Evolutionary conservation across 2,797 vertebrate genomes (phyloP).

Genomic region (Anomalospiza imberbis): DNA sequence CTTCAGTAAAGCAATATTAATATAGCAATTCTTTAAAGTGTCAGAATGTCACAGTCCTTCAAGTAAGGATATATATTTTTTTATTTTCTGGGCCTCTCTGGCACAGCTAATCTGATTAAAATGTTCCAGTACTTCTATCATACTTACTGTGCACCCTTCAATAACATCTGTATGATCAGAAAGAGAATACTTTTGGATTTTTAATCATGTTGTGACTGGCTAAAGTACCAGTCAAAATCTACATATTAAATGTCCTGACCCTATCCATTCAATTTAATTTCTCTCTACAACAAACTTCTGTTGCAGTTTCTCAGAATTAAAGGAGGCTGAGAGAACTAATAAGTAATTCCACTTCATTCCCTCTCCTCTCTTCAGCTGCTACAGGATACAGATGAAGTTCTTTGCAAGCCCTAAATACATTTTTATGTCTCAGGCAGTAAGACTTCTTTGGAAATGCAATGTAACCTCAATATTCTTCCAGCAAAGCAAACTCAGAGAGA

Average conservation of each 20-base stretch:
- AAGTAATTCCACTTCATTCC: background rate
- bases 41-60: background rate
- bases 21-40: background rate
- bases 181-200: background rate
- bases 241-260: background rate
- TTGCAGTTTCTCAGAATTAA: background rate
- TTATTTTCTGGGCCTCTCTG: background rate
- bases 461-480: background rate
- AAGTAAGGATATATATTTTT: background rate
- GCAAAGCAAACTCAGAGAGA: background rate
- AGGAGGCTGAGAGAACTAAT: background rate
- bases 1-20: background rate
- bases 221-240: background rate
- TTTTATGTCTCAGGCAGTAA: background rate
- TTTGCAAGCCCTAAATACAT: background rate
- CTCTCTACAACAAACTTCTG: rapidly evolving
- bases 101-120: background rate
- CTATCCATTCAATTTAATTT: background rate
- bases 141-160: background rate
- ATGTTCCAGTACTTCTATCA: background rate
- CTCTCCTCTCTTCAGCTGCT: background rate
- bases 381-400: background rate
- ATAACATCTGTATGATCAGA: background rate
- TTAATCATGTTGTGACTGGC: background rate
- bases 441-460: background rate